Base-by-base conservation (phyloP, 2,888 invertebrate genomes). In the Salpingus planirostris region DNA sequence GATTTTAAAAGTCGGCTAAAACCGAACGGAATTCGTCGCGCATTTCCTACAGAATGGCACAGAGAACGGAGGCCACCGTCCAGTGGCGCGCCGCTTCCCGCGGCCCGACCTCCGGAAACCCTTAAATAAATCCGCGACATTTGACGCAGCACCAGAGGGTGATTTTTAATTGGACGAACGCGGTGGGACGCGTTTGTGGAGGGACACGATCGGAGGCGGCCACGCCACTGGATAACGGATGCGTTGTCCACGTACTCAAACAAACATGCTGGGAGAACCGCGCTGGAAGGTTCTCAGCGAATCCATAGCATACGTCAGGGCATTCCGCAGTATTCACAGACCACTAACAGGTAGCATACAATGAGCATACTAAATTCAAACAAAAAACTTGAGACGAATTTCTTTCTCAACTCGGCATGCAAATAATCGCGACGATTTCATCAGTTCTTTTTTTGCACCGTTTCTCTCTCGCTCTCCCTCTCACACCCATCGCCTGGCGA, bases 231-330 rank as follows among this genome's bases (percentile, higher is more conserved):
- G 33, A 25, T 46, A 51, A 49, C 51, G 51, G 51, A 51, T 51
- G 49, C 49, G 43, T 31, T 43, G 49, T 51, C 49, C 51, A 51
- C 51, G 49, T 51, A 51, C 48, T 48, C 44, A 41, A 42, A 51
- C 46, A 51, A 51, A 48, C 51, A 51, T 44, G 51, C 51, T 51
- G 51, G 49, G 51, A 50, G 51, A 51, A 50, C 44, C 36, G 42
- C 43, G 43, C 29, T 42, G 46, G 45, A 48, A 43, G 40, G 49
- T 51, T 51, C 51, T 51, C 51, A 51, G 49, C 47, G 34, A 50
- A 49, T 48, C 46, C 49, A 42, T 46, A 44, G 45, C 50, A 48
- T 49, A 48, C 51, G 51, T 50, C 49, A 48, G 47, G 46, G 47
- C 44, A 50, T 50, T 50, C 49, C 49, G 50, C 40, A 35, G 33